Base-by-base conservation (phyloP, 2,113 vertebrate species). In the Eleginops maclovinus region DNA sequence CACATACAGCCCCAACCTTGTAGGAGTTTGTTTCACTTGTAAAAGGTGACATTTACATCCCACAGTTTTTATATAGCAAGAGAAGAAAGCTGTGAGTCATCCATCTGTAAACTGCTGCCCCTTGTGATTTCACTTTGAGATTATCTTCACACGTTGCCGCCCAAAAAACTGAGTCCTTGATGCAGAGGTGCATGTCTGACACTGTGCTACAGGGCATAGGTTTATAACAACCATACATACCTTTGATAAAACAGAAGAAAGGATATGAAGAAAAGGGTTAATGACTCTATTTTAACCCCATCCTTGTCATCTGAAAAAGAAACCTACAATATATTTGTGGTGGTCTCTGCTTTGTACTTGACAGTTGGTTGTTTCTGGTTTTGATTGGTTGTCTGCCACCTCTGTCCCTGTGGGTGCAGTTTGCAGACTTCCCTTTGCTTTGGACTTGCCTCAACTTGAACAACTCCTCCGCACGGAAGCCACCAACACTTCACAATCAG, bases 321-420 rank as follows among this genome's bases (percentile, higher is more conserved):
- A 15, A 14, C 2, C 4, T n/a, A 24, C 36, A 40, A 2, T 31
- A 12, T 8, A 13, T 14, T 60, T 65, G 7, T 49, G 9, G 15
- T 54, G 28, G 1, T 4, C 16, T 36, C 31, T 36, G 31, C 31
- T 59, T 24, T 70, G 46, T 36, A 62, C 76, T 79, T 66, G 81
- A 86, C 72, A 72, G 78, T 58, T 65, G 44, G 47, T 53, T 63
- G n/a, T 68, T 64, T 76, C 75, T 72, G 59, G 69, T 75, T 54
- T 72, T 0, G 9, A 61, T 72, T 82, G 49, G 11, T 71, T 81
- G 81, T 82, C 79, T 82, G 66, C 49, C 78, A 84, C 73, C 71
- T 87, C 74, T 84, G 79, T 87, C 64, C 69, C 79, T 53, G 81
- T 70, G 67, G 84, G 74, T 64, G 73, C 79, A 79, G 73, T 73